Percentiles rank a stretch among this genome's conserved stretches.
These are phyloP conservation scores for Agrotis ipsilon DNA, from an alignment of 2,888 invertebrate species.

Conservation along the genomic window DNA sequence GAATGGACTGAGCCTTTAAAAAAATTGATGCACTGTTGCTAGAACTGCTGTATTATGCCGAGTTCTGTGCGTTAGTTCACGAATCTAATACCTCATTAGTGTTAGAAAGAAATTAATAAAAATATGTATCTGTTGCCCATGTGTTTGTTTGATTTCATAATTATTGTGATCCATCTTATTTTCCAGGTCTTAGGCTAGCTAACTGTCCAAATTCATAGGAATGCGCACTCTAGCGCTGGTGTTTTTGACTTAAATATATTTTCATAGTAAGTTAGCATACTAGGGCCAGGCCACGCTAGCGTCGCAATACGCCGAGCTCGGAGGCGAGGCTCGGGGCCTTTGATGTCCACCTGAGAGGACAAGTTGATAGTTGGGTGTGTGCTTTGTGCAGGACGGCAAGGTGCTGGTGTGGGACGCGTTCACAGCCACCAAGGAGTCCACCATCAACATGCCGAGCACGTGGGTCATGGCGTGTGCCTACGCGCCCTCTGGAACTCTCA, in stretches of 20 bases:
- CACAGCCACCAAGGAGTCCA: constrained; percentile 98
- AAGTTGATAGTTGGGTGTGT: constrained; percentile 1
- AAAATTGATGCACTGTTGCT: no score
- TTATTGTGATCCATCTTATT: neutral
- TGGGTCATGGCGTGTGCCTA: constrained; percentile 99
- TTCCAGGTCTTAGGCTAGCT: neutral
- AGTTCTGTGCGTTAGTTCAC: no score
- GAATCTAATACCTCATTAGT: neutral
- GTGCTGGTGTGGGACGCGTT: constrained; percentile 99
- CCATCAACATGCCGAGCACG: constrained; percentile 98
- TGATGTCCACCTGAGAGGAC: neutral
- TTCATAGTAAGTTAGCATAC: no score
- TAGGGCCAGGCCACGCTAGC: no score
- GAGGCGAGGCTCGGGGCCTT: no score
- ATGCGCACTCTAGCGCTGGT: no score
- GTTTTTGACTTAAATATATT: no score
- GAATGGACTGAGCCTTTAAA: no score
- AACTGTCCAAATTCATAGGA: neutral
- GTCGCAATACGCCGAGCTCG: no score
- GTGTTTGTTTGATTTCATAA: neutral
- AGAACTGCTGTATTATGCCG: no score
- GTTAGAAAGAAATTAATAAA: neutral
- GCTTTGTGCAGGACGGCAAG: constrained; percentile 96
- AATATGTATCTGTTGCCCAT: neutral
- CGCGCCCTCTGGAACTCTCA: constrained; percentile 97